Base-by-base conservation (phyloP, 1,140 invertebrate species). In the Drosophila repletoides region DNA sequence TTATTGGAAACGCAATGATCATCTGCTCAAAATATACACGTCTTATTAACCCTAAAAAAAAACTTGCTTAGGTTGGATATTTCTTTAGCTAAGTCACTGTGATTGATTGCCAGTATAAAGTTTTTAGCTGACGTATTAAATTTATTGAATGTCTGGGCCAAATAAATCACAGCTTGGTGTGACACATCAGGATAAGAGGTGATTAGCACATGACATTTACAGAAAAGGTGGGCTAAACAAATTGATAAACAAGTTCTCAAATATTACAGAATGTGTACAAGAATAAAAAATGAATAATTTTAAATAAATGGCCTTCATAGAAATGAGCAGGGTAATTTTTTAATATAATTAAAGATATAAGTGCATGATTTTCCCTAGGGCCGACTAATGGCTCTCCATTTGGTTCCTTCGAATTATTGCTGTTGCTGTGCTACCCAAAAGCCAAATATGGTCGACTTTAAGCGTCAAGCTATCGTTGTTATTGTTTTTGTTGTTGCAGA, bases 91-190 rank as follows among this genome's bases (percentile, higher is more conserved):
- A 52, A 61, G 63, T 53, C 52, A 12, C 24, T 36, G 53, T 75
- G 72, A 75, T 75, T 75, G 72, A 75, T 75, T 69, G 51, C 64
- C 64, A 46, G 55, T 63, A 61, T 69, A 75, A 68, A 74, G 55
- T 74, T 74, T 73, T 67, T 46, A 51, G 59, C 49, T 60, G 38
- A 53, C 71, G 51, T 59, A 66, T 60, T 59, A 73, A 60, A 60
- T 55, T n/a, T n/a, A n/a, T n/a, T n/a, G n/a, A n/a, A n/a, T n/a
- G n/a, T 59, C 31, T 31, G 31, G 33, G 28, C 40, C 46, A 73
- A 67, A 74, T 74, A 74, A 74, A 74, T 67, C 63, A 68, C 63
- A 56, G 33, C 48, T 53, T 34, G 61, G 48, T 56, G 68, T 65
- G 58, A 64, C 68, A 65, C 64, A 49, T 58, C 58, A 72, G 41